These are phyloP conservation scores for Bursaphelenchus mucronatus DNA, from an alignment of 1,140 invertebrate genomes.

Conservation along the genomic window DNA sequence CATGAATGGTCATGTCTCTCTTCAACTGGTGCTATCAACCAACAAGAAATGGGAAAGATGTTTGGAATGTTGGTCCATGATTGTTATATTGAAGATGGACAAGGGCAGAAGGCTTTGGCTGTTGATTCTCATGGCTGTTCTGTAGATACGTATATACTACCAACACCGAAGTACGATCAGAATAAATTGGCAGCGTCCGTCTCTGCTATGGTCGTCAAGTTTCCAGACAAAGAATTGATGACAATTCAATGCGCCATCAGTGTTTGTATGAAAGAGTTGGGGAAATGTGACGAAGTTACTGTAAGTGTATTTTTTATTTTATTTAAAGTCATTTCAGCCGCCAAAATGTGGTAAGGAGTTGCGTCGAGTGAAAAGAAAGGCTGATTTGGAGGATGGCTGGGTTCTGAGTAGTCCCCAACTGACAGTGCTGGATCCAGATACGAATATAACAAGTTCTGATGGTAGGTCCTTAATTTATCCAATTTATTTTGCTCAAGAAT, in stretches of 20 bases:
- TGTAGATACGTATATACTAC: conserved; percentile 28
- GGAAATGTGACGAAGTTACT: conserved; percentile 50
- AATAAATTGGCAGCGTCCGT: conserved; percentile 23
- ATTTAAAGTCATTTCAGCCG: conserved; percentile 23
- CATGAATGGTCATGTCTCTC: conserved; percentile 34
- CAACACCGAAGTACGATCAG: conserved; percentile 31
- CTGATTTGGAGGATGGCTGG: conserved; percentile 10
- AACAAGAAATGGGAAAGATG: conserved; percentile 12
- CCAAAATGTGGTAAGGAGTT: conserved; percentile 17
- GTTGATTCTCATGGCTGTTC: conserved; percentile 36
- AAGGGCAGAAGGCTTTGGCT: conserved; percentile 32
- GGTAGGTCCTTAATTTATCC: neutral
- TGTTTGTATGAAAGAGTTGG: conserved; percentile 48
- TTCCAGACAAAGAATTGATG: conserved; percentile 49
- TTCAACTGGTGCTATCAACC: conserved; percentile 9
- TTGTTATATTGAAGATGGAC: conserved; percentile 40
- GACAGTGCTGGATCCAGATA: conserved; percentile 26
- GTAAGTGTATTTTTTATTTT: conserved; percentile 23
- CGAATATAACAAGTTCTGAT: neutral
- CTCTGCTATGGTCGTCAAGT: conserved; percentile 45
- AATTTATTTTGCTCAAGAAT: neutral
- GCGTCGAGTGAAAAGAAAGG: neutral
- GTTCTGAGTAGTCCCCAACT: conserved; percentile 21
- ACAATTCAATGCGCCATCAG: conserved; percentile 50
- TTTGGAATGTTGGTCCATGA: conserved; percentile 40